These are phyloP conservation scores for Parapristionchus giblindavisi DNA, from an alignment of 2,888 invertebrate genomes.

Conservation along the genomic window DNA sequence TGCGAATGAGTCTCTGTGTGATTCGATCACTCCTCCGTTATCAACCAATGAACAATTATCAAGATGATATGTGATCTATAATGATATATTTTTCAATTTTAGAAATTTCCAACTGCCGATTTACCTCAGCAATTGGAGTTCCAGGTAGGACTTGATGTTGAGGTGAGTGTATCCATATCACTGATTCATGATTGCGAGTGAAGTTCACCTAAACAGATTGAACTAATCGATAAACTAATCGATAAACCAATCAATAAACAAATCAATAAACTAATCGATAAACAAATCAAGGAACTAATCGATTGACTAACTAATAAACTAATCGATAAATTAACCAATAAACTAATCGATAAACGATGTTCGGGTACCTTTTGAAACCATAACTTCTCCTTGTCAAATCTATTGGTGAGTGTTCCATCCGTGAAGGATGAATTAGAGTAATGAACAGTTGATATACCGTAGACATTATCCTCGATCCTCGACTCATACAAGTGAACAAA, in stretches of 20 bases:
- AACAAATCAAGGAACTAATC: background rate
- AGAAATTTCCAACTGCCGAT: background rate
- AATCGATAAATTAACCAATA: slow-evolving; percentile 5
- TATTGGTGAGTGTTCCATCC: slow-evolving; percentile 63
- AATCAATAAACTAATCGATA: background rate
- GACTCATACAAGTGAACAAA: slow-evolving; percentile 67
- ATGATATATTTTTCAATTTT: background rate
- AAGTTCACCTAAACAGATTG: slow-evolving; percentile 59
- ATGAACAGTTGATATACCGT: slow-evolving; percentile 83
- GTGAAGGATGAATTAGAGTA: slow-evolving; percentile 73
- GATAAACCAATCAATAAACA: background rate
- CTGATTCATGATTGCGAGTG: slow-evolving; percentile 65
- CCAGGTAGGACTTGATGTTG: slow-evolving; percentile 66
- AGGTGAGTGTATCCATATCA: slow-evolving; percentile 69
- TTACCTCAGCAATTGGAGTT: slow-evolving; percentile 80
- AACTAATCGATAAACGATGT: no score
- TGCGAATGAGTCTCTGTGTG: slow-evolving; percentile 83
- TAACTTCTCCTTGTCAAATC: slow-evolving; percentile 65
- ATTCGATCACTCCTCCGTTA: slow-evolving; percentile 81
- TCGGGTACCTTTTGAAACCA: slow-evolving; percentile 63
- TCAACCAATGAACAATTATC: slow-evolving; percentile 85
- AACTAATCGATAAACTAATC: background rate
- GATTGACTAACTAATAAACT: background rate
- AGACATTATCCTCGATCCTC: slow-evolving; percentile 75
- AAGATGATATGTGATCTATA: slow-evolving; percentile 82